Evolutionary conservation across 2,888 invertebrate species (phyloP).

Genomic region (Exephanes ischioxanthus): DNA sequence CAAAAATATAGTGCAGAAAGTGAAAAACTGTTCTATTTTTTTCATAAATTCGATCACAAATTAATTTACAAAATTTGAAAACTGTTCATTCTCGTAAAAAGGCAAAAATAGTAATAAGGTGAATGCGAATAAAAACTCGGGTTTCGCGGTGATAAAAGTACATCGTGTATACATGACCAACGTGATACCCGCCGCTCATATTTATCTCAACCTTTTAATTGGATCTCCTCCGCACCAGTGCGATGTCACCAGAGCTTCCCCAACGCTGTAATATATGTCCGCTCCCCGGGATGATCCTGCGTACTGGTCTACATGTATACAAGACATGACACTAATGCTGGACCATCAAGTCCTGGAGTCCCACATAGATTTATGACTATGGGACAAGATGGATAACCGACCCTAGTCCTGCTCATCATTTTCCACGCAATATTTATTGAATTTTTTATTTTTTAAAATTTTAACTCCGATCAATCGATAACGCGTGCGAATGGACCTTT

Average conservation of each 20-base stretch:
- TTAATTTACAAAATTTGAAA: too few species aligned
- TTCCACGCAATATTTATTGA: background rate
- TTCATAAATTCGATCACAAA: too few species aligned
- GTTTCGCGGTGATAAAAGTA: background rate
- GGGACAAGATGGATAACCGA: constrained; percentile 21
- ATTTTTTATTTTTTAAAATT: background rate
- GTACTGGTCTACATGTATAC: background rate
- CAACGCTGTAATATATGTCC: constrained; percentile 25
- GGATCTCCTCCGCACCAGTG: constrained; percentile 69
- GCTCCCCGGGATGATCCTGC: constrained; percentile 1
- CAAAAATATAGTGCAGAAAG: too few species aligned
- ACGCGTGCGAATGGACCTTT: background rate
- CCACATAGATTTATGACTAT: constrained; percentile 44
- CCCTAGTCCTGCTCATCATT: background rate
- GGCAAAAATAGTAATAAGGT: constrained; percentile 1
- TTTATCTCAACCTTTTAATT: constrained; percentile 73
- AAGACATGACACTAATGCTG: constrained; percentile 17
- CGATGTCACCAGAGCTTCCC: constrained; percentile 69
- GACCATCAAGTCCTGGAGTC: constrained; percentile 5
- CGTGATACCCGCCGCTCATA: constrained; percentile 45
- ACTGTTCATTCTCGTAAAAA: too few species aligned
- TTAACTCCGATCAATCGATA: background rate
- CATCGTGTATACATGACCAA: constrained; percentile 18
- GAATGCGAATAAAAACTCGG: constrained; percentile 10
- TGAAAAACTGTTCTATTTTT: too few species aligned